Evolutionary conservation across 2,888 invertebrate genomes (phyloP), one percentile per base, ranked within the genome.

Genomic region (Coremacera marginata): DNA sequence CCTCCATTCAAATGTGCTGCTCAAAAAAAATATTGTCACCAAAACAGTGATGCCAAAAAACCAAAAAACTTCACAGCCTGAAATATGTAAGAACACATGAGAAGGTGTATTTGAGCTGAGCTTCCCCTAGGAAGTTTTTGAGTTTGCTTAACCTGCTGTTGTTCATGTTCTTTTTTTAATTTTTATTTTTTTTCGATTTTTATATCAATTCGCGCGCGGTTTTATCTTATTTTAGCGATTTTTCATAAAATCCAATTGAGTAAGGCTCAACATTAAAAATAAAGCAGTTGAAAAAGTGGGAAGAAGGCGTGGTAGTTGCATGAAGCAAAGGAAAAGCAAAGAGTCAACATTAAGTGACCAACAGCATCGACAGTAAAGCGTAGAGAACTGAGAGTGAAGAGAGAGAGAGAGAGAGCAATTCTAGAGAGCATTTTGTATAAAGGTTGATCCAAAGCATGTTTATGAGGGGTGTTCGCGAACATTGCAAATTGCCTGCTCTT

Each of bases 31-130:
- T 5, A 63, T 31, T 31, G 14, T 22, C 55, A n/a, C n/a, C n/a
- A n/a, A 63, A 63, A 63, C 34, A 31, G 3, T 63, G 63, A 34
- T 34, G 27, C 63, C 34, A 31, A 63, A 63, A 63, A 63, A 63
- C 31, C n/a, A 63, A 34, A 44, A 44, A 11, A 44, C 44, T 37
- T 37, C 5, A 37, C 37, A 37, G 37, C 37, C 37, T 27, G 62
- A 62, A 19, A 22, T 57, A 25, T 22, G 57, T 8, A 25, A 22
- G 57, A 25, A 22, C 22, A 60, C 25, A 25, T 0, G 57, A 16
- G 57, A 27, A 60, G 57, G n/a, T 60, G 57, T 25, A 27, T 60
- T 60, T 27, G 25, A 22, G 44, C 44, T 44, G 11, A 44, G 14
- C 11, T 14, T 1, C 44, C 11, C 44, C 14, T 14, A 3, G 44